phyloP scores from a whole-genome alignment of 2,797 vertebrate species.

The Denticeps clupeoides region DNA sequence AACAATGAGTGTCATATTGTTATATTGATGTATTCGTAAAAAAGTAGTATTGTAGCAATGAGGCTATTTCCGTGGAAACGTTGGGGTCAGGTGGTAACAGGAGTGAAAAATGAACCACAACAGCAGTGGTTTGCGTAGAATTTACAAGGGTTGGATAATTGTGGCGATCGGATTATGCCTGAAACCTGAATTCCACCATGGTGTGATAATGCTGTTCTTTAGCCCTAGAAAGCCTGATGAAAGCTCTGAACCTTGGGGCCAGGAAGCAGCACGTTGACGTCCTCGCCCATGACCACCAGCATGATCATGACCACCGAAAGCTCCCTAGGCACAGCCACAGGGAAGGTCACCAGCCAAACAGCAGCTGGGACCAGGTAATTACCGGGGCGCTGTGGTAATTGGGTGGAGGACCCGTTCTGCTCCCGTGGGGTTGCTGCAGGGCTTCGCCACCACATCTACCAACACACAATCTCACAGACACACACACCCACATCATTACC shows the following conservation, averaged over 20 bases:
- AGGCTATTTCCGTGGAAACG: too few relatives aligned
- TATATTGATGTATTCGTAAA: too few relatives aligned
- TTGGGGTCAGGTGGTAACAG: too few relatives aligned
- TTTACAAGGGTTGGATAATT: neutral
- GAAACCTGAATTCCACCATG: neutral
- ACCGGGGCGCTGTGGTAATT: constrained; percentile 12
- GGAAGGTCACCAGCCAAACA: constrained; percentile 23
- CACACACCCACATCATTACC: constrained; percentile 2
- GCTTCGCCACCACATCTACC: neutral
- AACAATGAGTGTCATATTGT: too few relatives aligned
- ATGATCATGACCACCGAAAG: neutral
- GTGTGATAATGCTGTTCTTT: constrained; percentile 3
- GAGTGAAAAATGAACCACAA: too few relatives aligned
- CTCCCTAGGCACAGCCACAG: neutral
- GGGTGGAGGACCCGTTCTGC: neutral
- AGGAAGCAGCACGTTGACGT: neutral
- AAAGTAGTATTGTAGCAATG: too few relatives aligned
- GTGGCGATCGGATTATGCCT: too few relatives aligned
- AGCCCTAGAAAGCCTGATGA: constrained; percentile 41
- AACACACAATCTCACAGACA: neutral
- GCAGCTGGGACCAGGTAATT: constrained; percentile 53
- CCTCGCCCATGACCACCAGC: constrained; percentile 4
- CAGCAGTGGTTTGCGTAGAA: neutral
- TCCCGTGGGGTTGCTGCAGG: neutral
- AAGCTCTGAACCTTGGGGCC: constrained; percentile 24